Evolutionary conservation across 2,797 vertebrate species (phyloP), one percentile per base, ranked within the genome.

Genomic region (Xenops minutus): DNA sequence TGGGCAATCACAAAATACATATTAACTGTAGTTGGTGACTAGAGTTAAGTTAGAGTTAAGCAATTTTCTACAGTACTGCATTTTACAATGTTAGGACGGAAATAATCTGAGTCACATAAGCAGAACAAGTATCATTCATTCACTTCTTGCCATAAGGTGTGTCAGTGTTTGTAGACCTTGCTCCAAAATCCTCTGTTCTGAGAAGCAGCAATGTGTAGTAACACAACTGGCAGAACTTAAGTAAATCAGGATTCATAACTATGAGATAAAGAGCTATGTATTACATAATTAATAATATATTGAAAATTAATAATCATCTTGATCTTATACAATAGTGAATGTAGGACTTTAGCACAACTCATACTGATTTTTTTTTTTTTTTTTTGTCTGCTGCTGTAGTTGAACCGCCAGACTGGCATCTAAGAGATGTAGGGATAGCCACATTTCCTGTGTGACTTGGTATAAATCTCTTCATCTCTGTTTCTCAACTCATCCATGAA

Each of bases 361-460:
- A 6, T 39, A n/a, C 5, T 55, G 20, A 9, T 17, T 51, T 48
- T 7, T 30, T 71, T 17, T 51, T 48, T 7, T 30, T 71, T 55
- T 63, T 64, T 59, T 77, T 78, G 29, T 22, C 62, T 88, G 37
- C 72, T 89, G 75, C 59, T 88, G 43, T 48, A 51, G 51, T 89
- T 94, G 76, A 82, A 85, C 89, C 81, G 86, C 43, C 43, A 66
- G 72, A 30, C 32, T 73, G 89, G 46, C 62, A 91, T 78, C 84
- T 41, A 83, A 68, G 73, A 89, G 76, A 68, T 43, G n/a, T 7
- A 75, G 66, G 73, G 72, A 89, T 75, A 92, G 91, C 64, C 91
- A 92, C 62, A 6, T 61, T 97, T 95, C 95, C 85, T 92, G 73
- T 81, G 82, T 96, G 91, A 92, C 89, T 94, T 87, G 1, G 41